Evolutionary conservation across 1,140 invertebrate species (phyloP), one percentile per base, ranked within the genome.

Genomic region (Sinonovacula constricta): DNA sequence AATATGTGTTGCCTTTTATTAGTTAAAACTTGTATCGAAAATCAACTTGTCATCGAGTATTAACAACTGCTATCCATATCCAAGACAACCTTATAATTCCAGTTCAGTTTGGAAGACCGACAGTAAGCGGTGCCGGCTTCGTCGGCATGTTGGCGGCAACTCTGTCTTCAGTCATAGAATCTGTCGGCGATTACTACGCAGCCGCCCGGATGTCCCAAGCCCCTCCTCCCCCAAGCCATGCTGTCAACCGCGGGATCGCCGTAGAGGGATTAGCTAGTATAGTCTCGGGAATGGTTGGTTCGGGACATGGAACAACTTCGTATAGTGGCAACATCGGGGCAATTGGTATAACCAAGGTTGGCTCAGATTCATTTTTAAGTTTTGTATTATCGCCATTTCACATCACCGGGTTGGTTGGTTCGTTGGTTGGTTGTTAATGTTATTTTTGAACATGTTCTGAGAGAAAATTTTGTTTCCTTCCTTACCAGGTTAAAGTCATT

Each of bases 301-400:
- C 90, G 93, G 87, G 95, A 4, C 96, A 96, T 85, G 96, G 95
- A 1, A 96, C 96, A 2, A 97, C 96, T 76, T 97, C 95, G 0
- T 97, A 88, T 49, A 90, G 91, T 34, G 95, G 97, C 90, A 98
- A 98, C 88, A 95, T 98, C 51, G 96, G 96, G 3, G 96, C 95
- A 14, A 97, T 98, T 77, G 96, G 96, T 54, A 90, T 93, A 3
- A 93, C 92, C 0, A 93, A 92, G 86, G 92, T 93, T n/a, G n/a
- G n/a, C n/a, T n/a, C n/a, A n/a, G n/a, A n/a, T n/a, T n/a, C n/a
- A n/a, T n/a, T n/a, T n/a, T n/a, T n/a, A n/a, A n/a, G n/a, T n/a
- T n/a, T n/a, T n/a, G n/a, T n/a, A n/a, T n/a, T n/a, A n/a, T n/a
- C n/a, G n/a, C n/a, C n/a, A n/a, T n/a, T n/a, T n/a, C n/a, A n/a